Evolutionary conservation across 2,888 invertebrate species (phyloP).

Genomic region (Plebejus melissa): DNA sequence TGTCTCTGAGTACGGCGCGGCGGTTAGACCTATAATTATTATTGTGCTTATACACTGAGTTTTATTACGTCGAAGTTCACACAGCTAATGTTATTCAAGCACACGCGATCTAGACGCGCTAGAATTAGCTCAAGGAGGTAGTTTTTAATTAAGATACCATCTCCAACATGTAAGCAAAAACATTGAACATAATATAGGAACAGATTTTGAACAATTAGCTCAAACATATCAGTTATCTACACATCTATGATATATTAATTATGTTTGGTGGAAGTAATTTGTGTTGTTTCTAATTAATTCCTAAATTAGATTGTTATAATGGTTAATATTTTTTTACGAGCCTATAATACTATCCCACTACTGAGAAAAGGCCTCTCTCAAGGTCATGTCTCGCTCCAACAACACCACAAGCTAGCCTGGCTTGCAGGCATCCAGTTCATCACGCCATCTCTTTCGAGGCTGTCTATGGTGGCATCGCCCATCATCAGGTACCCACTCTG

Average conservation of each 20-base stretch:
- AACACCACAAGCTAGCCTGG: too few relatives aligned
- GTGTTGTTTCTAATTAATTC: not conserved
- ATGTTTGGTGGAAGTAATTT: not conserved
- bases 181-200: not conserved
- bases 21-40: too few relatives aligned
- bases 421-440: too few relatives aligned
- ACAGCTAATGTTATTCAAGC: not conserved
- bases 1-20: too few relatives aligned
- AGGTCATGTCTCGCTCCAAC: too few relatives aligned
- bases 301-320: not conserved
- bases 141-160: not conserved
- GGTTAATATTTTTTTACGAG: too few relatives aligned
- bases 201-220: constrained; percentile 4
- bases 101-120: constrained; percentile 2
- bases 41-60: not conserved
- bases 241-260: not conserved
- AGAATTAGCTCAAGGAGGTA: constrained; percentile 9
- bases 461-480: too few relatives aligned
- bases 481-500: too few relatives aligned
- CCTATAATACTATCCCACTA: too few relatives aligned
- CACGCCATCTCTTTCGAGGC: too few relatives aligned
- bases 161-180: not conserved
- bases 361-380: too few relatives aligned
- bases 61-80: too few relatives aligned
- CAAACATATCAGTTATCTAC: not conserved